Base-by-base conservation (phyloP, 2,113 vertebrate species). In the Atherinomorus stipes region DNA sequence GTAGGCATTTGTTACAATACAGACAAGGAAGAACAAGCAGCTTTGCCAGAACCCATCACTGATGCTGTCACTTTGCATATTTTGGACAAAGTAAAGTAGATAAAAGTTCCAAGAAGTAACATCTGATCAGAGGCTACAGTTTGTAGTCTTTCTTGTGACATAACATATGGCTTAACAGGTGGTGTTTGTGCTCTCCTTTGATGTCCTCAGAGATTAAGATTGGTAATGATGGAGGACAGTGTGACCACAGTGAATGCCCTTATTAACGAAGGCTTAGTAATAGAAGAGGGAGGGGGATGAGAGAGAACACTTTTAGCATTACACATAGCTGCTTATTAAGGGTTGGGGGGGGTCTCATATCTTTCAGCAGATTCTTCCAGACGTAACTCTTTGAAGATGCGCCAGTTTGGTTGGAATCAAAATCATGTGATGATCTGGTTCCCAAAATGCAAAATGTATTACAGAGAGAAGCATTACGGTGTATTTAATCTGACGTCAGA, bases 331-430 rank as follows among this genome's bases (percentile, higher is more conserved):
- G 65, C 65, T 69, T 52, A 57, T 57, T 21, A 76, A 45, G 15
- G 53, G 69, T 75, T 57, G 65, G n/a, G 31, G 50, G 13, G 26
- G 51, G 34, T 54, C 13, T 65, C 21, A 51, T 16, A 71, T 71
- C 45, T 42, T 62, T 56, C 57, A 74, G 19, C 47, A 52, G 52
- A 85, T 73, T 81, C 71, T 52, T 56, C 50, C 7, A 42, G 58
- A 61, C 58, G 52, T 21, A 31, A 58, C 38, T 57, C 77, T 86
- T 88, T 87, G 71, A 85, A 73, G 56, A 78, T 62, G 51, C 79
- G 76, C 82, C 73, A 84, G 61, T 78, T 66, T 4, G 12, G 38
- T 54, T 3, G 2, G 64, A 75, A 62, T 74, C 44, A 73, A 61
- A 75, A 69, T 65, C 76, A 83, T 70, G 69, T 78, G 81, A 80